Evolutionary conservation across 2,113 vertebrate species (phyloP).

Genomic region (Charadrius vociferus): DNA sequence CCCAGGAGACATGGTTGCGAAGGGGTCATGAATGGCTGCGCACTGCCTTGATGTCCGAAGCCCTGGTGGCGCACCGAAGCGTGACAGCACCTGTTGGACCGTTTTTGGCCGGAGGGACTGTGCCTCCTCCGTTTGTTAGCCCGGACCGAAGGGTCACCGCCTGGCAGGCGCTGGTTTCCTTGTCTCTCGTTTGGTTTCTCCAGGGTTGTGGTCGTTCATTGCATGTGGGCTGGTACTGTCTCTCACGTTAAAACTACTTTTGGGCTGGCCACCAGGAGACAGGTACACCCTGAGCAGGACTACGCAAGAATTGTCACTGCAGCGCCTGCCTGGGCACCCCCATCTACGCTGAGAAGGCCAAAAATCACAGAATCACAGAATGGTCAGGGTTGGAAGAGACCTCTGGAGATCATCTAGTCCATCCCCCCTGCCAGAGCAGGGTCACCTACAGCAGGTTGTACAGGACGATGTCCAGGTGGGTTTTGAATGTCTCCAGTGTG

Average conservation of each 20-base stretch:
- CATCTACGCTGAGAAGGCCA: background rate
- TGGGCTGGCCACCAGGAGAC: no score
- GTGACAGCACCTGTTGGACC: background rate
- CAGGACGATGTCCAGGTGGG: no score
- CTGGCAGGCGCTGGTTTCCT: accelerated
- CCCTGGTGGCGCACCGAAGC: accelerated
- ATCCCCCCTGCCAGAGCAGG: no score
- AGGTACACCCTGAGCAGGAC: accelerated
- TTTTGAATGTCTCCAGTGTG: no score
- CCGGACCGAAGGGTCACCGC: accelerated
- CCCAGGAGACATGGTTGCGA: accelerated
- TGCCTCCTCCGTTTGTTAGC: accelerated
- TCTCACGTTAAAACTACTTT: background rate
- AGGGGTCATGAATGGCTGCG: accelerated
- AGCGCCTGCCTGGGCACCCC: accelerated
- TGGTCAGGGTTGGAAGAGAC: no score
- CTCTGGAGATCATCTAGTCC: no score
- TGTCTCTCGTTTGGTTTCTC: accelerated
- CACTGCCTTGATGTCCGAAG: accelerated
- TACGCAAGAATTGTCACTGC: no score
- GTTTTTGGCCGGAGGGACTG: accelerated
- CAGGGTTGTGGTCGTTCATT: accelerated
- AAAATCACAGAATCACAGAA: background rate
- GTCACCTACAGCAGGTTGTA: no score
- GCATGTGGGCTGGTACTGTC: background rate